Evolutionary conservation across 2,888 invertebrate species (phyloP).

Genomic region (Craniophora ligustri): DNA sequence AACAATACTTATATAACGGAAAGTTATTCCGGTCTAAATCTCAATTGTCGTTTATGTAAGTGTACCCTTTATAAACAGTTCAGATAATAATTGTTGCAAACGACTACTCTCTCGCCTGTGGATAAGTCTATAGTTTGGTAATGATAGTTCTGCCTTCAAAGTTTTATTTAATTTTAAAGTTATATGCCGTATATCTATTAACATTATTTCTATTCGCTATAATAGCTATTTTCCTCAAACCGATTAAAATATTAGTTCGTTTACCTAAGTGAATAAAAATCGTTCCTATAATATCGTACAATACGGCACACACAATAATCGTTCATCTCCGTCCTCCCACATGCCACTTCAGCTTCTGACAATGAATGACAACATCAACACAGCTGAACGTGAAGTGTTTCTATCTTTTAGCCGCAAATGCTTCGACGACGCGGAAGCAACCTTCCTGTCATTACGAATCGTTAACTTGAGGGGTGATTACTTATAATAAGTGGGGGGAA

Average conservation of each 20-base stretch:
- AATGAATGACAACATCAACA: slow-evolving; percentile 51
- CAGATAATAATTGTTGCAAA: too few species aligned
- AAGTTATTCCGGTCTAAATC: slow-evolving; percentile 19
- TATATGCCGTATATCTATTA: too few species aligned
- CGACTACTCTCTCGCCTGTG: too few species aligned
- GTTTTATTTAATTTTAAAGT: too few species aligned
- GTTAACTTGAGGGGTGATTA: slow-evolving; percentile 68
- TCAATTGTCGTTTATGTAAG: background rate
- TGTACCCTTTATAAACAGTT: too few species aligned
- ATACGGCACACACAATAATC: slow-evolving; percentile 37
- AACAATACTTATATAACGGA: slow-evolving; percentile 31
- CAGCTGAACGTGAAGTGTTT: slow-evolving; percentile 40
- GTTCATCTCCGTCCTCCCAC: slow-evolving; percentile 51
- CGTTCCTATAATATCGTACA: slow-evolving; percentile 31
- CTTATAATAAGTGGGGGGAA: slow-evolving; percentile 57
- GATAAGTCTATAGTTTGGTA: too few species aligned
- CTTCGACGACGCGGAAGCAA: slow-evolving; percentile 72
- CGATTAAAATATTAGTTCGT: background rate
- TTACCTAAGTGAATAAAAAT: slow-evolving; percentile 22
- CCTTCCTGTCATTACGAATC: slow-evolving; percentile 73
- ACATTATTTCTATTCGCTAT: background rate
- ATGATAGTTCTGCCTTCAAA: too few species aligned
- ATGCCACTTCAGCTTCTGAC: slow-evolving; percentile 35
- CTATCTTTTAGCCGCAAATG: slow-evolving; percentile 57
- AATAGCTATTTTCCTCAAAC: background rate